These are phyloP conservation scores for Caenorhabditis wallacei DNA, from an alignment of 2,888 invertebrate species.

Conservation along the genomic window DNA sequence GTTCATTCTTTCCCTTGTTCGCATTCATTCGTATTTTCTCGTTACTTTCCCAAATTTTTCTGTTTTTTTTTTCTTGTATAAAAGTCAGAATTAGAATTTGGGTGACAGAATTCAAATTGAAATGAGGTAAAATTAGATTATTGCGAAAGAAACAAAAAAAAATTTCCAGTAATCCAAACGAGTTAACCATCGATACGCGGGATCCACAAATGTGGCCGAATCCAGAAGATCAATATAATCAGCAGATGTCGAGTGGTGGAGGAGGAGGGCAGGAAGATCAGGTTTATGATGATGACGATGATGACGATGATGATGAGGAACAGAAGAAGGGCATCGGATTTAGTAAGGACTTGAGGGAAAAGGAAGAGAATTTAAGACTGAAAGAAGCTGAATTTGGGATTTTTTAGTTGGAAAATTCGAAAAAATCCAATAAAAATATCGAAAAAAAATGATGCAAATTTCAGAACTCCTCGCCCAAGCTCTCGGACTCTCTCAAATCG, in stretches of 20 bases:
- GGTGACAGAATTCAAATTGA: too few relatives aligned
- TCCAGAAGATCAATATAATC: too few relatives aligned
- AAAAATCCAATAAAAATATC: too few relatives aligned
- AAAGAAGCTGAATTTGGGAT: too few relatives aligned
- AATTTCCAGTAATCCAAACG: not conserved
- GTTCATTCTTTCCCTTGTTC: not conserved
- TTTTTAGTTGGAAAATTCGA: too few relatives aligned
- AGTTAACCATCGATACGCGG: too few relatives aligned
- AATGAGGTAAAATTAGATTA: too few relatives aligned
- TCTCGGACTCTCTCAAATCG: not conserved
- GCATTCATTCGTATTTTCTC: too few relatives aligned
- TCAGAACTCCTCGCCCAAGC: conserved; percentile 3
- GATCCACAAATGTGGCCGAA: too few relatives aligned
- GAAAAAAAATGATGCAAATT: not conserved
- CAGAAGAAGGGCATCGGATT: conserved; percentile 7
- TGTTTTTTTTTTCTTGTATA: not conserved
- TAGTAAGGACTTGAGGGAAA: not conserved
- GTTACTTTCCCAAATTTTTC: not conserved
- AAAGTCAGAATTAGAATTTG: not conserved
- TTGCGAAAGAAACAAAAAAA: too few relatives aligned
- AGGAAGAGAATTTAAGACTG: too few relatives aligned
- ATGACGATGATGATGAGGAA: conserved; percentile 1
- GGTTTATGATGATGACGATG: not conserved
- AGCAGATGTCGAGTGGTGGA: not conserved
- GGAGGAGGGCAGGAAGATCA: not conserved